Base-by-base conservation (phyloP, 2,888 invertebrate genomes). In the Lepas anatifera region DNA sequence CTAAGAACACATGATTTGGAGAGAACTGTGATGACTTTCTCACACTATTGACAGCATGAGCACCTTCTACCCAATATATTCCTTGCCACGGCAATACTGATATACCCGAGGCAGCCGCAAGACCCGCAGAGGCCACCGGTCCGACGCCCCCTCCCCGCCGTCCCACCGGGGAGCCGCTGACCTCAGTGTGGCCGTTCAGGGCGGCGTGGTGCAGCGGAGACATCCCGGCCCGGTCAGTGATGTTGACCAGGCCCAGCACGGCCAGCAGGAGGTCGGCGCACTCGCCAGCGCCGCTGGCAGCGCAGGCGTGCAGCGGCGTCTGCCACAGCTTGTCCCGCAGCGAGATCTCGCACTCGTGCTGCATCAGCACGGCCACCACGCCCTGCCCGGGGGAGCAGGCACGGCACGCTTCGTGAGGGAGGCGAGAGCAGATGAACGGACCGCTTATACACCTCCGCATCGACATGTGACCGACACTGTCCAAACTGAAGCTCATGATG, bases 201-300 rank as follows among this genome's bases (percentile, higher is more conserved):
- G 85, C 85, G 10, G 87, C 87, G 77, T 86, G 86, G 76, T 87
- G 87, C 64, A 87, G 80, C 73, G 85, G 83, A 7, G 86, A 86
- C 63, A 85, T 79, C 3, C 87, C 87, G 18, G 83, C 83, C 71
- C 86, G 78, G 76, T 85, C 85, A 1, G 83, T 81, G 39, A 83
- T 79, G 75, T 84, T 83, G 27, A 81, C 78, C 75, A 83, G 83
- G 69, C 79, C 78, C 70, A 83, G 76, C 37, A 78, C 76, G 2
- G 82, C 82, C n/a, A 84, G 78, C 69, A 85, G 75, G 64, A 79
- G 77, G 74, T 82, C 81, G 1, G 85, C 84, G 77, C 86, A 86
- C 68, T 81, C 80, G 18, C 84, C 80, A 13, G 86, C 83, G 76
- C 86, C 85, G 76, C 85, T 85, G 3, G 86, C 85, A 0, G 86